These are phyloP conservation scores for Drosophila sturtevanti DNA, from an alignment of 1,140 invertebrate species.

Conservation along the genomic window DNA sequence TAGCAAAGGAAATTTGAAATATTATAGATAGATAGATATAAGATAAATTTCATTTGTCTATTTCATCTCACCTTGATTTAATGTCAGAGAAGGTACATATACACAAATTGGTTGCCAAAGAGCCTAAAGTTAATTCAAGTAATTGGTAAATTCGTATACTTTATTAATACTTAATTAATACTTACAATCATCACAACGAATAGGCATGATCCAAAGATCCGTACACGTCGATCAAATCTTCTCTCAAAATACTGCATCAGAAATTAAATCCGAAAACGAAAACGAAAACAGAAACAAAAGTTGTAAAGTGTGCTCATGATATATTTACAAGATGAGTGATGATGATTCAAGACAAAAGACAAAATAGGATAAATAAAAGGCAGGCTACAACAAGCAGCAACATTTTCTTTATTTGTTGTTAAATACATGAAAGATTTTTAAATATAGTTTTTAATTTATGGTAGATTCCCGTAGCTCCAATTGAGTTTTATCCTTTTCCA, in stretches of 20 bases:
- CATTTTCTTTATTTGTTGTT: slow-evolving; percentile 19
- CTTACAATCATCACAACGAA: slow-evolving; percentile 89
- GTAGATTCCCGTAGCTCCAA: slow-evolving; percentile 16
- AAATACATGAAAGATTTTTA: background rate
- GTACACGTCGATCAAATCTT: slow-evolving; percentile 88
- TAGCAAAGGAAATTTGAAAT: slow-evolving; percentile 26
- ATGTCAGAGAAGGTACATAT: slow-evolving; percentile 91
- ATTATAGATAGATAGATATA: background rate
- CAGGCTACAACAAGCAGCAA: background rate
- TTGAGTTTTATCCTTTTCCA: slow-evolving; percentile 13
- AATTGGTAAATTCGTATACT: no score
- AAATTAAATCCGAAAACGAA: background rate
- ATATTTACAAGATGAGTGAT: slow-evolving; percentile 36
- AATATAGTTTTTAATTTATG: slow-evolving; percentile 24
- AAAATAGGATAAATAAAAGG: slow-evolving; percentile 37
- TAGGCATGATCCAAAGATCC: slow-evolving; percentile 88
- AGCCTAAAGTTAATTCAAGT: no score
- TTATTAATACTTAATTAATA: no score
- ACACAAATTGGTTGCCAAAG: slow-evolving; percentile 88
- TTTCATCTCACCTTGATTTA: slow-evolving; percentile 86
- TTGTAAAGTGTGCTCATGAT: slow-evolving; percentile 7
- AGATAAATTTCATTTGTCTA: background rate
- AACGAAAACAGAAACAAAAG: slow-evolving; percentile 16
- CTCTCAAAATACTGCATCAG: slow-evolving; percentile 89
- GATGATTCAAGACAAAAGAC: background rate